Percentiles rank a stretch among this genome's conserved stretches.
phyloP scores from a whole-genome alignment of 2,113 vertebrate genomes.

The Callipepla californica region DNA sequence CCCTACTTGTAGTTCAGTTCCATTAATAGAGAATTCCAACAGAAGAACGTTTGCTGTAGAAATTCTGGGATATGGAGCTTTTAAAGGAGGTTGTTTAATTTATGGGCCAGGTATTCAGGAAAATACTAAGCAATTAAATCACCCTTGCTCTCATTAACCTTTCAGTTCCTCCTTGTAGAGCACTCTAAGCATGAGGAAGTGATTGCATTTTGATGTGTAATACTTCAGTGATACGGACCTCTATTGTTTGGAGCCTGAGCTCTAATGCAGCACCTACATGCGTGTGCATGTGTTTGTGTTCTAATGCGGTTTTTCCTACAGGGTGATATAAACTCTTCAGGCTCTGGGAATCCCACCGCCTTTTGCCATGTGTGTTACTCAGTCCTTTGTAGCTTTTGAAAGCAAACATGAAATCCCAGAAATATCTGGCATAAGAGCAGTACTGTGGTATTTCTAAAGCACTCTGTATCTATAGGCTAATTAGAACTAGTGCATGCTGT shows the following conservation, averaged over 20 bases:
- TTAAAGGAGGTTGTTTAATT: conserved; percentile 54
- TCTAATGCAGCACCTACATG: background rate
- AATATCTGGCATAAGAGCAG: background rate
- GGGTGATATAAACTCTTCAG: background rate
- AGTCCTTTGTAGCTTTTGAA: background rate
- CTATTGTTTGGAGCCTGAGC: background rate
- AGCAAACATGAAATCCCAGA: background rate
- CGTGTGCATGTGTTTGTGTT: conserved; percentile 18
- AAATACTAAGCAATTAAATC: conserved; percentile 20
- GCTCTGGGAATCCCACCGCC: background rate
- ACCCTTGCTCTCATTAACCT: conserved; percentile 55
- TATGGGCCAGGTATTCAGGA: conserved; percentile 45
- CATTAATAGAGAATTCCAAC: conserved; percentile 44
- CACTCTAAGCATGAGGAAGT: conserved; percentile 4
- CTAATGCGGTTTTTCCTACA: background rate
- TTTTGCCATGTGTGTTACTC: background rate
- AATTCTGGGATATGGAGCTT: conserved; percentile 32
- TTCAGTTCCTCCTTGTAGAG: conserved; percentile 20
- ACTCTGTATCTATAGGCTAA: background rate
- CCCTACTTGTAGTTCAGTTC: conserved; percentile 56
- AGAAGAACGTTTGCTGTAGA: conserved; percentile 39
- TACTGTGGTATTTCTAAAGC: background rate
- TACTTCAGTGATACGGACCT: background rate
- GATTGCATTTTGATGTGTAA: background rate
- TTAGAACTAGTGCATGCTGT: background rate